Percentiles rank a stretch among this genome's conserved stretches.
Evolutionary conservation across 37 sponge, comb jelly and placozoan species (phyloP).

Genomic region (Crambe crambe): DNA sequence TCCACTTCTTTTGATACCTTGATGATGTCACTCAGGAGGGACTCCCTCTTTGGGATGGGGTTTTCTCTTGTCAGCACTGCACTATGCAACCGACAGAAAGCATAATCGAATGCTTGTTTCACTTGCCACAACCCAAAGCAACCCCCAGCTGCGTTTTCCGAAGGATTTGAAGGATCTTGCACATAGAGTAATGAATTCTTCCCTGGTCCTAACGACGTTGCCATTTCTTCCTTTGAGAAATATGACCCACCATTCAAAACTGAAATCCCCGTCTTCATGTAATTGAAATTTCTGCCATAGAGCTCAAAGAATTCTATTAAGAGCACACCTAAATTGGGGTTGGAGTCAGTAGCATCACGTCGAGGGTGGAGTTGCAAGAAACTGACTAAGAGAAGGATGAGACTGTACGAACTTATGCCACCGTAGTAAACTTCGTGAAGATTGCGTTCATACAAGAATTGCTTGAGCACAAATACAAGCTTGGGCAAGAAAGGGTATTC

Average conservation of each 20-base stretch:
- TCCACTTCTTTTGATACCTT: constrained; percentile 58
- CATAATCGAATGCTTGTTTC: constrained; percentile 87
- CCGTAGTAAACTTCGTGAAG: constrained; percentile 96
- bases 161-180: constrained; percentile 40
- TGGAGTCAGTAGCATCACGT: constrained; percentile 37
- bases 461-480: constrained; percentile 87
- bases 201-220: neutral
- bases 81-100: constrained; percentile 61
- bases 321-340: constrained; percentile 91
- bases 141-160: constrained; percentile 66
- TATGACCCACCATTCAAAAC: constrained; percentile 85
- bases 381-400: constrained; percentile 88
- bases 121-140: constrained; percentile 80
- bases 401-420: constrained; percentile 94
- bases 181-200: constrained; percentile 50
- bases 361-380: constrained; percentile 92
- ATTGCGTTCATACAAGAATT: constrained; percentile 88
- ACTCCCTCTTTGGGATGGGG: constrained; percentile 16
- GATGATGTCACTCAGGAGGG: constrained; percentile 61
- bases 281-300: constrained; percentile 92
- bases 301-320: constrained; percentile 98
- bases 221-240: constrained; percentile 74
- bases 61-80: constrained; percentile 59
- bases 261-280: constrained; percentile 79
- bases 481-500: constrained; percentile 79